phyloP scores from a whole-genome alignment of 2,888 invertebrate species.

The Atrina japonica region DNA sequence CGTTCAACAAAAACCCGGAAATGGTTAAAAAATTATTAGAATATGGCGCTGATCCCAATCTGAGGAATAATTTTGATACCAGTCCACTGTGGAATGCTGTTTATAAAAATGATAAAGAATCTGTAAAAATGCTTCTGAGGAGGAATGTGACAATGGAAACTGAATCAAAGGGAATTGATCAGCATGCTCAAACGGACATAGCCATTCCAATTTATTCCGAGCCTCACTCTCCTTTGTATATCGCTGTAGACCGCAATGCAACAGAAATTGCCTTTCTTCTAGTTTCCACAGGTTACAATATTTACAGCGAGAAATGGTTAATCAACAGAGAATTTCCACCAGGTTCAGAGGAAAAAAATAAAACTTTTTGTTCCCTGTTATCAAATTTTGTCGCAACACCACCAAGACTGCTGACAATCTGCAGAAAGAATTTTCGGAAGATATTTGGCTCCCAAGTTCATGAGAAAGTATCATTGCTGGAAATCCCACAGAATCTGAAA shows the following conservation, averaged over 20 bases:
- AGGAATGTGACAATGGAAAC: conserved; percentile 66
- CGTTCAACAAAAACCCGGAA: conserved; percentile 69
- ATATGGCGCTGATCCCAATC: conserved; percentile 70
- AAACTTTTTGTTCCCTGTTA: conserved; percentile 49
- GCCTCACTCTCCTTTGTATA: conserved; percentile 67
- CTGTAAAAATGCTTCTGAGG: conserved; percentile 62
- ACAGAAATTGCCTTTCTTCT: conserved; percentile 58
- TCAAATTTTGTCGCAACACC: conserved; percentile 54
- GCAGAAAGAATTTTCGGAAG: conserved; percentile 60
- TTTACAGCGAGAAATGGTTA: conserved; percentile 65
- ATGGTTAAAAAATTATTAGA: conserved; percentile 61
- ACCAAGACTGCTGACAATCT: conserved; percentile 58
- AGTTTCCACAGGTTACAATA: conserved; percentile 64
- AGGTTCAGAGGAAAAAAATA: conserved; percentile 29
- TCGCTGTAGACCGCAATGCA: conserved; percentile 54
- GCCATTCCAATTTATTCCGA: conserved; percentile 57
- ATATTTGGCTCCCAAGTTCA: conserved; percentile 50
- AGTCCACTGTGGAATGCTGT: conserved; percentile 77
- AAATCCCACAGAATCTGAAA: conserved; percentile 60
- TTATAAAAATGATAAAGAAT: conserved; percentile 53
- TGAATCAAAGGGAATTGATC: conserved; percentile 64
- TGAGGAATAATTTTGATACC: conserved; percentile 56
- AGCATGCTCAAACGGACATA: conserved; percentile 63
- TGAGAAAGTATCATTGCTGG: conserved; percentile 48
- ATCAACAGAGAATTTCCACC: conserved; percentile 48